These are phyloP conservation scores for Stichopus horrens DNA, from an alignment of 53 echinoderm and acorn worm genomes.

Conservation along the genomic window DNA sequence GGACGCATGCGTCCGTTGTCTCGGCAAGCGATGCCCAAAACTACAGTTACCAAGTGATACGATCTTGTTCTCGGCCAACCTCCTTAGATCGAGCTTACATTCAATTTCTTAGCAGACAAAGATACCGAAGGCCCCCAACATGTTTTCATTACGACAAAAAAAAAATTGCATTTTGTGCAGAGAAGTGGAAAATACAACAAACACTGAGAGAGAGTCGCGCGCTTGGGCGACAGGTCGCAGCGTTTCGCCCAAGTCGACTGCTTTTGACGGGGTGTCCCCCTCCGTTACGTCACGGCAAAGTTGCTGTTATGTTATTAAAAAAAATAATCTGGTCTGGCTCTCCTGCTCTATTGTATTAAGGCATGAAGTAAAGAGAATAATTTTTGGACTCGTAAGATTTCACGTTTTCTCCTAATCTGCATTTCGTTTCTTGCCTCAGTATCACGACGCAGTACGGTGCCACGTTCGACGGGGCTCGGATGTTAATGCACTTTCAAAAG, in stretches of 20 bases:
- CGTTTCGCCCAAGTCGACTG: constrained; percentile 12
- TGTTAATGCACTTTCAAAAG: constrained; percentile 24
- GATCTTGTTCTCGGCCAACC: constrained; percentile 43
- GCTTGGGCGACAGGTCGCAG: constrained; percentile 41
- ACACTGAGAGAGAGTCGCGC: constrained; percentile 29
- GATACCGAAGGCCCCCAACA: constrained; percentile 46
- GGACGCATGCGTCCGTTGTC: constrained; percentile 46
- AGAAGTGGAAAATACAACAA: constrained; percentile 47
- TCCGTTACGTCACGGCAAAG: constrained; percentile 23
- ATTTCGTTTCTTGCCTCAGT: not conserved
- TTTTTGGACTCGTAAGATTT: no score
- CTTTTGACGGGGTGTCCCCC: constrained; percentile 9
- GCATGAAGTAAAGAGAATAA: not conserved
- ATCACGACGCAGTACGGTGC: constrained; percentile 21
- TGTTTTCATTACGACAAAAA: constrained; percentile 49
- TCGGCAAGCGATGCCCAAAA: constrained; percentile 37
- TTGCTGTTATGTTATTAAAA: constrained; percentile 14
- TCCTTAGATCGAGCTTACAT: constrained; percentile 42
- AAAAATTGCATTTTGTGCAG: constrained; percentile 36
- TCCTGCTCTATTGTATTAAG: not conserved
- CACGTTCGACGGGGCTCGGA: not conserved
- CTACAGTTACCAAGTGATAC: constrained; percentile 46
- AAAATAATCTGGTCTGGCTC: not conserved
- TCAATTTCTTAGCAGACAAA: constrained; percentile 43
- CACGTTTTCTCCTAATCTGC: no score